Conservation (phyloP, 2,113 vertebrate species). For the Maylandia zebra region DNA sequence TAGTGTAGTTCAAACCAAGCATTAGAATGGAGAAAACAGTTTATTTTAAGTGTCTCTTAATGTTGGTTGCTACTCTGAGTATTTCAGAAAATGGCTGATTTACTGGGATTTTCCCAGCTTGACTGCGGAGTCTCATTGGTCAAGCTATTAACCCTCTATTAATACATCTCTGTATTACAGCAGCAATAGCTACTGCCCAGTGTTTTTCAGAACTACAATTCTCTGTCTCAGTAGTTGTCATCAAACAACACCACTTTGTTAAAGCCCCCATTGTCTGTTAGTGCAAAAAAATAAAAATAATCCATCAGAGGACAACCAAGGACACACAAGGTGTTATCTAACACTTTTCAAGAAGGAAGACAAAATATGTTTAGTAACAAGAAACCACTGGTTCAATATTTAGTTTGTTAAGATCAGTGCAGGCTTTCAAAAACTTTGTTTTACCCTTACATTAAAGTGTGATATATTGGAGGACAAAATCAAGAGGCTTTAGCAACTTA, state of each 20-base stretch:
- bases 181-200: neutral
- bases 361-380: neutral
- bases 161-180: neutral
- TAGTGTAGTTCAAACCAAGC: neutral
- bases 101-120: neutral
- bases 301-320: neutral
- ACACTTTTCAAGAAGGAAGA: neutral
- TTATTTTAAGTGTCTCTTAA: neutral
- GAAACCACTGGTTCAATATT: neutral
- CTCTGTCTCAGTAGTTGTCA: neutral
- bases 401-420: neutral
- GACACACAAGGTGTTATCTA: neutral
- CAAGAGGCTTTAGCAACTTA: conserved; percentile 1
- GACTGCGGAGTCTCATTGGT: neutral
- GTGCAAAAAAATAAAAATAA: neutral
- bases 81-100: neutral
- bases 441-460: neutral
- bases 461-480: conserved; percentile 24
- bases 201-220: neutral
- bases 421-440: neutral
- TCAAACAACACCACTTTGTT: neutral
- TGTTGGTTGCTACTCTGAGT: neutral
- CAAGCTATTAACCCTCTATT: neutral
- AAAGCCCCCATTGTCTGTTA: neutral
- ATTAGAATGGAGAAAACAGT: neutral